A percentile compares a stretch with the other conserved stretches of the same genome.
Conservation (phyloP, 2,888 invertebrate species). For the Acronicta aceris region DNA sequence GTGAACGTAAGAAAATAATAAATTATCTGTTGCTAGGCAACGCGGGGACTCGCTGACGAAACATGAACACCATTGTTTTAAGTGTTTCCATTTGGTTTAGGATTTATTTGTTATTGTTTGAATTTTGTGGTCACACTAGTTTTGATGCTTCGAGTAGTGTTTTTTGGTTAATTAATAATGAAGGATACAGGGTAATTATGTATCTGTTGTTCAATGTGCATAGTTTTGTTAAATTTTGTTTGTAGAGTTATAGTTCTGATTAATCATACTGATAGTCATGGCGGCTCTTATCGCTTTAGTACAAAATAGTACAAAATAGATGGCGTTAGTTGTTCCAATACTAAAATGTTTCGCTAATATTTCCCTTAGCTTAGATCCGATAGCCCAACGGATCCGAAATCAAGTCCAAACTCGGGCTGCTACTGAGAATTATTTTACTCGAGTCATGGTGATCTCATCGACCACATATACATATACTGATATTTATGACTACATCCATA, state of each 20-base stretch:
- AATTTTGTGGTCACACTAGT: slow-evolving; percentile 16
- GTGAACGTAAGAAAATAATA: slow-evolving; percentile 62
- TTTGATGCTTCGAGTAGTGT: background rate
- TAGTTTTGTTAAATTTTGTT: background rate
- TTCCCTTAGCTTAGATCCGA: too few species aligned
- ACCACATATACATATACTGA: background rate
- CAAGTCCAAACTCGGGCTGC: too few species aligned
- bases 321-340: slow-evolving; percentile 37
- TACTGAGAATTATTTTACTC: background rate
- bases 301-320: slow-evolving; percentile 18
- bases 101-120: slow-evolving; percentile 5
- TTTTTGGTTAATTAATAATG: background rate
- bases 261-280: too few species aligned
- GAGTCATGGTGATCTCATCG: slow-evolving; percentile 2
- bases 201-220: background rate
- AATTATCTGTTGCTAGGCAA: slow-evolving; percentile 60
- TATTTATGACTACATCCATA: background rate
- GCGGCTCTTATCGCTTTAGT: background rate
- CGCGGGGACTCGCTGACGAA: slow-evolving; percentile 33
- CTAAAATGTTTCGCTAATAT: background rate
- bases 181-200: background rate
- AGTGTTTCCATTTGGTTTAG: slow-evolving; percentile 12
- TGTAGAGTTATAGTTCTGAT: background rate
- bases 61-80: slow-evolving; percentile 47
- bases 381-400: too few species aligned